These are phyloP conservation scores for Hormaphis cornu DNA, from an alignment of 1,140 invertebrate species.

Conservation along the genomic window DNA sequence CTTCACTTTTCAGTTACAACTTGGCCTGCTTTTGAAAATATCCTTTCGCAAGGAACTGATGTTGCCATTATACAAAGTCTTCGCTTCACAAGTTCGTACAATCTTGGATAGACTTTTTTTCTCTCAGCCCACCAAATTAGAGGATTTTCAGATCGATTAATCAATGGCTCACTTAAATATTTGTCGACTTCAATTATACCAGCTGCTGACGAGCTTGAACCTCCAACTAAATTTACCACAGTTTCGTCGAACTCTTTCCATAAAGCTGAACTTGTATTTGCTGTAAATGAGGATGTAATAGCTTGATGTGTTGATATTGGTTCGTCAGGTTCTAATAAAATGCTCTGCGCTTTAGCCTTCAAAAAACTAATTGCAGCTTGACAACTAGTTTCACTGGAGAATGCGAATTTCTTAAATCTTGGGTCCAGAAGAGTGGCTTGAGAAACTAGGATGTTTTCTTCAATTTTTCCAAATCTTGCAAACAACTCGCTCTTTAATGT, in stretches of 20 bases:
- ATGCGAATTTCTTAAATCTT: constrained; percentile 5
- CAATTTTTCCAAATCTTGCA: background rate
- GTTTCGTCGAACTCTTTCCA: constrained; percentile 20
- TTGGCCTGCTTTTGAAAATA: constrained; percentile 7
- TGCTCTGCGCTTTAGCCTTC: background rate
- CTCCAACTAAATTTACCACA: background rate
- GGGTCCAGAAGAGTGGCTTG: constrained; percentile 5
- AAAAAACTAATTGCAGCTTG: background rate
- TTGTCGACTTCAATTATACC: constrained; percentile 10
- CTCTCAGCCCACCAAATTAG: constrained; percentile 39
- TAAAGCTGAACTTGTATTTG: background rate
- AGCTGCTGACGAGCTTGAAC: background rate
- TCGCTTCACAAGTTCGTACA: constrained; percentile 31
- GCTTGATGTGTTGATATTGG: background rate
- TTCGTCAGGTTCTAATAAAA: background rate
- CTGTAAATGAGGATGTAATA: background rate
- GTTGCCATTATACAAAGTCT: background rate
- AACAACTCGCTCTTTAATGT: background rate
- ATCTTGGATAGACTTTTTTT: constrained; percentile 36
- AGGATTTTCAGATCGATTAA: constrained; percentile 28
- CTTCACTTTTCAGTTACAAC: background rate
- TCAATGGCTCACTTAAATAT: background rate
- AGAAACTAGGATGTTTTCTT: background rate
- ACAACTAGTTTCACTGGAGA: background rate
- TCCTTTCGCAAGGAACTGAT: constrained; percentile 10